These are phyloP conservation scores for Drosophila nigritarsus DNA, from an alignment of 2,888 invertebrate genomes.

Conservation along the genomic window DNA sequence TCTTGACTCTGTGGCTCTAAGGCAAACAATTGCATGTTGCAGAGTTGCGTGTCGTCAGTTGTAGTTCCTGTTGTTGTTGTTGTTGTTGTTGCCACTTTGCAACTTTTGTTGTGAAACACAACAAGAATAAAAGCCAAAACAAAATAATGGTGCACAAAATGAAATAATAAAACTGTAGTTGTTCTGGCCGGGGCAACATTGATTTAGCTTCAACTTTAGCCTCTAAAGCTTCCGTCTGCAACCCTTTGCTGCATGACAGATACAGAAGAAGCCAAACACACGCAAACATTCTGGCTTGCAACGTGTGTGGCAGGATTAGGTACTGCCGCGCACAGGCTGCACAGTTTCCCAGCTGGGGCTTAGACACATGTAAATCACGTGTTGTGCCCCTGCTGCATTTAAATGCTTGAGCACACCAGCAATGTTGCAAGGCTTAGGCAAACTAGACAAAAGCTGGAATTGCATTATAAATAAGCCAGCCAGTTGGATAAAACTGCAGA, in stretches of 20 bases:
- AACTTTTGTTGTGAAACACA: slow-evolving; percentile 30
- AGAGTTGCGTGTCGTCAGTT: slow-evolving; percentile 39
- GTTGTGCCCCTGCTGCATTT: slow-evolving; percentile 28
- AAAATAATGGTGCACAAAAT: background rate
- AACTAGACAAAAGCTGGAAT: background rate
- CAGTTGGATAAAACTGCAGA: background rate
- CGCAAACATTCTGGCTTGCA: background rate
- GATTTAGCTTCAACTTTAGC: slow-evolving; percentile 33
- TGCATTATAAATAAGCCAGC: slow-evolving; percentile 7
- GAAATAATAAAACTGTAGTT: slow-evolving; percentile 39
- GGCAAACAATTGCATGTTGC: slow-evolving; percentile 34
- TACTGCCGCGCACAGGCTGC: slow-evolving; percentile 15
- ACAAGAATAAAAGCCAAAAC: background rate
- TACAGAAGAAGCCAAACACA: background rate
- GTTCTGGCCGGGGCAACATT: slow-evolving; percentile 23
- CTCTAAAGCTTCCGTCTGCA: background rate
- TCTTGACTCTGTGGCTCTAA: slow-evolving; percentile 9
- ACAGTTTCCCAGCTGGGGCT: slow-evolving; percentile 29
- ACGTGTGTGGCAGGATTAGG: slow-evolving; percentile 32
- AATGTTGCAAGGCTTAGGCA: background rate
- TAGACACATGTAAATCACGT: slow-evolving; percentile 68
- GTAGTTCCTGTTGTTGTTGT: slow-evolving; percentile 4
- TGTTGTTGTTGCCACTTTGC: slow-evolving; percentile 8
- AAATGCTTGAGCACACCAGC: slow-evolving; percentile 27
- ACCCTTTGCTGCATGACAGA: slow-evolving; percentile 23